Evolutionary conservation across 1,140 invertebrate species (phyloP).

Genomic region (Pachyrhynchus sulphureomaculatus): DNA sequence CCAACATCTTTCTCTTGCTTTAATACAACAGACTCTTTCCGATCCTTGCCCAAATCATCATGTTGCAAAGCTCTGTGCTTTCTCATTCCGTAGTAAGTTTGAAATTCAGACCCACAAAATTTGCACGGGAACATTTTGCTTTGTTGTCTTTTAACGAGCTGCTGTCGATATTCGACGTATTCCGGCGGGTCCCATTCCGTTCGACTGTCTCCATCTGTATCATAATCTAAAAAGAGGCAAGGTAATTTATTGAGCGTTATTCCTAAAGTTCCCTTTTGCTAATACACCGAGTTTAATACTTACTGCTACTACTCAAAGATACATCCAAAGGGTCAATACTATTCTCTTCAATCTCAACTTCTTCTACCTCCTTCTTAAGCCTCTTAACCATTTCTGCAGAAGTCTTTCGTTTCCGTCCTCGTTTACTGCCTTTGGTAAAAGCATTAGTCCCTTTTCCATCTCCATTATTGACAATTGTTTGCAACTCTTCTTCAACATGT

Average conservation of each 20-base stretch:
- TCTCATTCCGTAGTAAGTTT: constrained; percentile 7
- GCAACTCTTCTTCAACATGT: neutral
- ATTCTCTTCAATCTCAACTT: neutral
- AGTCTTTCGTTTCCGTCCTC: neutral
- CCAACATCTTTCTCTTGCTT: neutral
- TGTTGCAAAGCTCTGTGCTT: constrained; percentile 23
- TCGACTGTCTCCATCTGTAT: constrained; percentile 24
- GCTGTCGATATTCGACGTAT: constrained; percentile 34
- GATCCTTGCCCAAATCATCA: constrained; percentile 14
- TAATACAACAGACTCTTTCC: neutral
- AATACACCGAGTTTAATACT: neutral
- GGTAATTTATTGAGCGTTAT: neutral
- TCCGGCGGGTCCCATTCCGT: constrained; percentile 34
- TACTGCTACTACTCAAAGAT: neutral
- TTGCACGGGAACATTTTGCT: constrained; percentile 9
- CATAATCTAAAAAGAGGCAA: constrained; percentile 12
- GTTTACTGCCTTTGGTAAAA: neutral
- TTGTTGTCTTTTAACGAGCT: neutral
- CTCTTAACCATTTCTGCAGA: neutral
- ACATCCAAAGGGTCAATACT: neutral
- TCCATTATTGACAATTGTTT: neutral
- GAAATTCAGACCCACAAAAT: constrained; percentile 15
- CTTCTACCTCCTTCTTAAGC: neutral
- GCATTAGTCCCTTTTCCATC: neutral
- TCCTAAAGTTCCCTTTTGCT: neutral